phyloP scores from a whole-genome alignment of 2,888 invertebrate genomes.

The Pteria penguin region DNA sequence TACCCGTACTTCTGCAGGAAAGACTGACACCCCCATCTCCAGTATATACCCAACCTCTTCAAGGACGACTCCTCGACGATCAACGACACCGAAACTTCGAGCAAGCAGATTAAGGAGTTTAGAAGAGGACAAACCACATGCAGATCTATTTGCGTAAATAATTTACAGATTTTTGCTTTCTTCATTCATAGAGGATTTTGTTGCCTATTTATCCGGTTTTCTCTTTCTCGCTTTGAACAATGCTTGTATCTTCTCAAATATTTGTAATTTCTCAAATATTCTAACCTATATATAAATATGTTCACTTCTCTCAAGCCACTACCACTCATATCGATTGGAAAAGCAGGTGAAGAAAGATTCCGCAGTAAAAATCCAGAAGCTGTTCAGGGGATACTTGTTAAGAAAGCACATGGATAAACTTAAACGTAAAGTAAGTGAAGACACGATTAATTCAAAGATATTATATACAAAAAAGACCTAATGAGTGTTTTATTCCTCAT shows the following conservation, averaged over 20 bases:
- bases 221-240: not conserved
- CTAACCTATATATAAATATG: not conserved
- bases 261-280: not conserved
- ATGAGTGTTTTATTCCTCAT: too few relatives aligned
- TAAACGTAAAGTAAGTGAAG: constrained; percentile 64
- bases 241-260: not conserved
- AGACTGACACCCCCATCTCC: not conserved
- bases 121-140: constrained; percentile 39
- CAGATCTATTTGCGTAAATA: constrained; percentile 52
- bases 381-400: constrained; percentile 69
- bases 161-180: not conserved
- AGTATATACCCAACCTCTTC: not conserved
- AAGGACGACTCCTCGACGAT: constrained; percentile 18
- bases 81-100: too few relatives aligned
- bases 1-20: not conserved
- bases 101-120: not conserved
- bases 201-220: not conserved
- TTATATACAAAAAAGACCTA: too few relatives aligned
- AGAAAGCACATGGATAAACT: constrained; percentile 58
- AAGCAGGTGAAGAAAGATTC: constrained; percentile 52
- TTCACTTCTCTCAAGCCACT: constrained; percentile 43
- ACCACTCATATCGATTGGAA: constrained; percentile 55
- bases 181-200: not conserved
- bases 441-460: too few relatives aligned
- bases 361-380: constrained; percentile 67